A percentile compares a stretch with the other conserved stretches of the same genome.
These are phyloP conservation scores for Sigmodon hispidus DNA, from an alignment of 2,113 vertebrate species.

Conservation along the genomic window DNA sequence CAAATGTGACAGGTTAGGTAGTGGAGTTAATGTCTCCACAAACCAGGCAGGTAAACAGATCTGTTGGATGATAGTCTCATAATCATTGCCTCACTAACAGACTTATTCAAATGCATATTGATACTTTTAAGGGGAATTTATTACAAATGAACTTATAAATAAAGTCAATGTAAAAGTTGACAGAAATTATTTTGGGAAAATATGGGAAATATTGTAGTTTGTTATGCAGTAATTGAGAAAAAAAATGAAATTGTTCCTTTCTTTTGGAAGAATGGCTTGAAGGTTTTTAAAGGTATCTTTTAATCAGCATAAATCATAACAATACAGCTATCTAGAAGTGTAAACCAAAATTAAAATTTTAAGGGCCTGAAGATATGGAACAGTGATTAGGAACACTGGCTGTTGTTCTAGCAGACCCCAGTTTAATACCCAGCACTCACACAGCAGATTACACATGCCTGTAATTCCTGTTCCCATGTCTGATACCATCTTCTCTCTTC, in stretches of 20 bases:
- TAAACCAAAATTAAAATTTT: constrained; percentile 53
- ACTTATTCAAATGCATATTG: background rate
- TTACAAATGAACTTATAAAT: constrained; percentile 59
- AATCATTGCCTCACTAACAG: background rate
- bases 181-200: constrained; percentile 43
- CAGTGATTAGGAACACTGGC: background rate
- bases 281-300: constrained; percentile 62
- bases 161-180: constrained; percentile 10
- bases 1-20: background rate
- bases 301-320: constrained; percentile 50
- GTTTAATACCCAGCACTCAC: too few species aligned
- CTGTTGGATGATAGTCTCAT: background rate
- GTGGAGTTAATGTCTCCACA: background rate
- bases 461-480: background rate
- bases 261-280: constrained; percentile 51
- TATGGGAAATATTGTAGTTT: constrained; percentile 69
- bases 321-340: background rate
- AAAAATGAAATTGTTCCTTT: constrained; percentile 62
- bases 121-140: constrained; percentile 50
- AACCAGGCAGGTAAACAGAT: background rate
- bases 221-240: constrained; percentile 67
- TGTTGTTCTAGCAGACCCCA: background rate
- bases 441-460: background rate
- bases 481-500: background rate
- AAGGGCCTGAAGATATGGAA: background rate